Base-by-base conservation (phyloP, 2,888 invertebrate genomes). In the Agriopis marginaria region DNA sequence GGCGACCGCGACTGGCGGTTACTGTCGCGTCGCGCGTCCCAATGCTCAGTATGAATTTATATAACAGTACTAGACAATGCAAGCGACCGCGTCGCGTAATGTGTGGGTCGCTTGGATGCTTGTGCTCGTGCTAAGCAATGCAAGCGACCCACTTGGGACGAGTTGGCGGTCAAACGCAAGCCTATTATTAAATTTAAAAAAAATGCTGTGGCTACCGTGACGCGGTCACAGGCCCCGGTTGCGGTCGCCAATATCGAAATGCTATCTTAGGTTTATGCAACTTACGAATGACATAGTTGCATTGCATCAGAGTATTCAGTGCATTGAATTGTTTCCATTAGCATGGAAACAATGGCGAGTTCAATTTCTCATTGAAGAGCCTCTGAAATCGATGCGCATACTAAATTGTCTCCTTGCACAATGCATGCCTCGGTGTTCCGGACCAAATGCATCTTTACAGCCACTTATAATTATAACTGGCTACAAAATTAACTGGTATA, bases 371-470 rank as follows among this genome's bases (percentile, higher is more conserved):
- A 71, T 69, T 71, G 82, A 84, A 84, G 80, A 80, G 75, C 69
- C 72, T 76, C 80, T 83, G 79, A 82, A 89, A 86, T 86, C 79
- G 82, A 86, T 85, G 83, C 82, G 83, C 81, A 86, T 83, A 79
- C 76, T 82, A 83, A 81, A 84, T 1, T 82, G 80, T 77, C 77
- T 79, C 77, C 78, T 86, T 86, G 77, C 79, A 80, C 79, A 86
- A 85, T 79, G 65, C 40, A 69, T 77, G 79, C 78, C 79, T 80
- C 74, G 77, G 77, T 72, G 79, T 81, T 74, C 70, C 66, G 77
- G 77, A 77, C 73, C 76, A 79, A 81, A 81, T 75, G 70, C 75
- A 75, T 68, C 70, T 68, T 75, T 58, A 70, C 63, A 63, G 11
- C 55, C 68, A 51, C 64, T 70, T 65, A 62, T 11, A 23, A 71